Base-by-base conservation (phyloP, 2,888 invertebrate genomes). In the Octonoba sinensis region DNA sequence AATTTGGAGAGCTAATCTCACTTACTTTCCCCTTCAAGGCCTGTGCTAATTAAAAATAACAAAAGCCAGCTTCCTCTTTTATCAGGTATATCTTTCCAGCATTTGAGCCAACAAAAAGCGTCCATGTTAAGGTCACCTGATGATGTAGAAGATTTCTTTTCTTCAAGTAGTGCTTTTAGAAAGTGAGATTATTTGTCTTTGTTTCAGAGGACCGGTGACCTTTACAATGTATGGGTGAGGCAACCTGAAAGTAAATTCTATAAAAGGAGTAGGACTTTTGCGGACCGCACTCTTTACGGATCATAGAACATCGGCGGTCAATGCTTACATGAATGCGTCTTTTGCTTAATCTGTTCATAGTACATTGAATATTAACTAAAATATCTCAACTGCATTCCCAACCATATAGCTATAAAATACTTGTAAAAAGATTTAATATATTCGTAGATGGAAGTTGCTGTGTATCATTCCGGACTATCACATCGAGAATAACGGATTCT, bases 21-120 rank as follows among this genome's bases (percentile, higher is more conserved):
- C 70, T 71, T 77, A 77, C 77, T 77, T 77, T 77, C 77, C 27
- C 70, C 77, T 65, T 64, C 64, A 69, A 77, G 69, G 70, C 24
- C 64, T 64, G 77, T 47, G 64, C 77, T 65, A 77, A 77, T 77
- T 77, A 77, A 77, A 77, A 69, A 57, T 49, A n/a, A 76, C 76
- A 76, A 76, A 76, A 77, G 70, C 56, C 44, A 24, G 46, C 54
- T 51, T 36, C 36, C 36, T 24, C 44, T 62, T 69, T 77, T 77
- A 77, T 77, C 70, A 54, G 15, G 15, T 22, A 54, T 62, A 77
- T 77, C 77, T 77, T 77, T 77, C 57, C 77, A 70, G 36, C 36
- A 20, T 47, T 56, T 77, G 64, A 54, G 36, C 15, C 56, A 64
- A 77, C 64, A 77, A 77, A 70, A 70, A 77, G 64, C 56, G 46